These are phyloP conservation scores for Macaria liturata DNA, from an alignment of 2,888 invertebrate species.

Conservation along the genomic window DNA sequence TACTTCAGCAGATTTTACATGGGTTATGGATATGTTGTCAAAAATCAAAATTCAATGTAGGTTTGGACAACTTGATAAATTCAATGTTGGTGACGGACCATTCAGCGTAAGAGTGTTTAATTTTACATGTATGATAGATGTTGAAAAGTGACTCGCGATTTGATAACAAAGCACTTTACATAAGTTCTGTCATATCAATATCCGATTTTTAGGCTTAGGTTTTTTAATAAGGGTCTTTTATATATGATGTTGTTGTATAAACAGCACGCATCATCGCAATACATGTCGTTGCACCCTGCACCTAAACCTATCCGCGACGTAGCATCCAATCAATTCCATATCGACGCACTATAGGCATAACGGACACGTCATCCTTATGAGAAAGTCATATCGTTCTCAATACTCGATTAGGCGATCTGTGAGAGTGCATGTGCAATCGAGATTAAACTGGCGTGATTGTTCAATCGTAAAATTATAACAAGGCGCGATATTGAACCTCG, in stretches of 20 bases:
- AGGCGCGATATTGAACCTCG: constrained; percentile 12
- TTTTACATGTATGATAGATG: no score
- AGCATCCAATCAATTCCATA: constrained; percentile 16
- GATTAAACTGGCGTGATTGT: constrained; percentile 4
- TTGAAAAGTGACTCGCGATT: no score
- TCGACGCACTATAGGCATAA: constrained; percentile 12
- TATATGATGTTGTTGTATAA: no score
- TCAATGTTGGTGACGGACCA: no score
- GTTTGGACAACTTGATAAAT: no score
- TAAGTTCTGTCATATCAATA: no score
- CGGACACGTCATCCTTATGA: constrained; percentile 8
- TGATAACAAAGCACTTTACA: no score
- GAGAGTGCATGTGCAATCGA: constrained; percentile 3
- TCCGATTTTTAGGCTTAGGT: no score
- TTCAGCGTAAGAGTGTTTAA: no score
- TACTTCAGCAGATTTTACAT: no score
- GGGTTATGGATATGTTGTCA: no score
- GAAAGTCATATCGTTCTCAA: constrained; percentile 1
- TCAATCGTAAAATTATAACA: constrained; percentile 16
- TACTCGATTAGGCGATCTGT: neutral
- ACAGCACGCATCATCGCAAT: constrained; percentile 26
- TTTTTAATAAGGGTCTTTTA: constrained; percentile 5
- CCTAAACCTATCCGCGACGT: constrained; percentile 16
- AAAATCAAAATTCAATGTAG: no score
- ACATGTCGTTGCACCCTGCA: constrained; percentile 29